Evolutionary conservation across 2,797 vertebrate species (phyloP).

Genomic region (Periophthalmus magnuspinnatus): DNA sequence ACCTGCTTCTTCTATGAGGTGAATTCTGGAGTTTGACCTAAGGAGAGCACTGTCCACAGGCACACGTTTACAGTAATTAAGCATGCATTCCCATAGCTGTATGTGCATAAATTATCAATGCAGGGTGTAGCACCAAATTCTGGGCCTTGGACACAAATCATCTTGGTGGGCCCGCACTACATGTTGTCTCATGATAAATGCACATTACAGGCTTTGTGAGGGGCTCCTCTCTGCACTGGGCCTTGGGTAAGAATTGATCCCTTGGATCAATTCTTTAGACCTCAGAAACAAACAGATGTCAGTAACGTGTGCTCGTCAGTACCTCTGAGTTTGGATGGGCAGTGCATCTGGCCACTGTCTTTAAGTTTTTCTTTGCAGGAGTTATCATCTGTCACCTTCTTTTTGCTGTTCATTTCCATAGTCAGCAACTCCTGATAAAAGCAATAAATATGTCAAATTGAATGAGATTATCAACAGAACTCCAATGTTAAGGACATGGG

Average conservation of each 20-base stretch:
- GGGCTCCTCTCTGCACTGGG: too few species aligned
- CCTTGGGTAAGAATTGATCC: too few species aligned
- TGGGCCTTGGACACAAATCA: too few species aligned
- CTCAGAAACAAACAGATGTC: too few species aligned
- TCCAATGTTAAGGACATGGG: not conserved
- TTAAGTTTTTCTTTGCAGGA: conserved; percentile 30
- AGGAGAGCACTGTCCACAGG: not conserved
- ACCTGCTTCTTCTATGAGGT: not conserved
- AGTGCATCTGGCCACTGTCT: conserved; percentile 20
- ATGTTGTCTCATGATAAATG: too few species aligned
- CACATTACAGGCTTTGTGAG: too few species aligned
- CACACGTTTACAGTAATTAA: not conserved
- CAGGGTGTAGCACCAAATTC: too few species aligned
- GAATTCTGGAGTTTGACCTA: not conserved
- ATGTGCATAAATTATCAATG: not conserved
- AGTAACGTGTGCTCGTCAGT: conserved; percentile 7
- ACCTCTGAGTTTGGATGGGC: conserved; percentile 48
- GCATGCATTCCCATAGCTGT: not conserved
- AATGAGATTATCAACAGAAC: not conserved
- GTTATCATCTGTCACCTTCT: conserved; percentile 45
- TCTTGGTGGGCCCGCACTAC: too few species aligned
- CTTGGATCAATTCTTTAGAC: too few species aligned
- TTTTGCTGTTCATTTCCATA: conserved; percentile 63
- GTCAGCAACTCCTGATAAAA: conserved; percentile 30
- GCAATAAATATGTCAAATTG: not conserved